These are phyloP conservation scores for Uloborus diversus DNA, from an alignment of 1,140 invertebrate species.

Conservation along the genomic window DNA sequence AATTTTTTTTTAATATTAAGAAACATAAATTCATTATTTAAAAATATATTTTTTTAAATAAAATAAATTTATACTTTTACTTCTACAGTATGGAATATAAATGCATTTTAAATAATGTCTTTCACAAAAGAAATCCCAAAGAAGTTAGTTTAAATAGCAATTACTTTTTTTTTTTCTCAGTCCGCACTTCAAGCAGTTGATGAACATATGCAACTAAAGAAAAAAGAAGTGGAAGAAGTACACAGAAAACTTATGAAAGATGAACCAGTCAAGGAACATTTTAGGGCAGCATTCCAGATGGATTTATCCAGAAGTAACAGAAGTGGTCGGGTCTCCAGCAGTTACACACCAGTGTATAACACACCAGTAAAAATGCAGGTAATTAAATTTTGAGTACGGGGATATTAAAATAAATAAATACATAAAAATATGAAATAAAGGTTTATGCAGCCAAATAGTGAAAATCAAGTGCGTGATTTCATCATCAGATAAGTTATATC, in stretches of 20 bases:
- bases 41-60: no score
- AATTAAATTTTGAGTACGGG: not conserved
- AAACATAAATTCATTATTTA: no score
- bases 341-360: conserved; percentile 38
- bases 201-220: conserved; percentile 43
- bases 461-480: no score
- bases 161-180: conserved; percentile 9
- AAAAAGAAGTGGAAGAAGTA: conserved; percentile 53
- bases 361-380: conserved; percentile 46
- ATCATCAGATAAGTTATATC: no score
- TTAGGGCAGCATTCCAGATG: conserved; percentile 31
- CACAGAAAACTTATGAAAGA: conserved; percentile 53
- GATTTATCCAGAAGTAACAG: conserved; percentile 30
- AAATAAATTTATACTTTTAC: no score
- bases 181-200: conserved; percentile 51
- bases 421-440: not conserved
- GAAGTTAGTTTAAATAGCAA: no score
- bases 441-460: no score
- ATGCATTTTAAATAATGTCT: no score
- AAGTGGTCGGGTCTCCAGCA: conserved; percentile 8
- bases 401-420: not conserved
- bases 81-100: no score
- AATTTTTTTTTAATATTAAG: no score
- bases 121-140: no score
- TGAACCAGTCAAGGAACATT: conserved; percentile 31